Evolutionary conservation across 2,797 vertebrate genomes (phyloP), one percentile per base, ranked within the genome.

Genomic region (Smutsia temminckii): DNA sequence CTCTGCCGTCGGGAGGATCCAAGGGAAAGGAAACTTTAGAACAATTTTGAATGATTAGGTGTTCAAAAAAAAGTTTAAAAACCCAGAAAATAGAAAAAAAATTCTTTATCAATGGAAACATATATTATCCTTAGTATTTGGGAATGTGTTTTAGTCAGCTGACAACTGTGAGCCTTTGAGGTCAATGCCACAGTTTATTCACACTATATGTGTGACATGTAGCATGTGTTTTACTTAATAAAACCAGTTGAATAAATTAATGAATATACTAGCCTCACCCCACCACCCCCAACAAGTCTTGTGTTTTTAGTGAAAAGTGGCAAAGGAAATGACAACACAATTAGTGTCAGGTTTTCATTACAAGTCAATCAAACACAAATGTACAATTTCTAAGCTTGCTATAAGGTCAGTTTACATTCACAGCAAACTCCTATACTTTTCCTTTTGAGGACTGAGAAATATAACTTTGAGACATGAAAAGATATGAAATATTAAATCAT

Each of bases 231-330:
- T 2, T 18, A 42, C 9, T 23, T 37, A 34, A 78, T 69, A 74
- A 69, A 91, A 77, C 5, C 32, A 66, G 46, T n/a, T 40, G 34
- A 83, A 86, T 63, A 61, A 89, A 49, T 72, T 14, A 87, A 85
- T 74, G 46, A 55, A 32, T 18, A 42, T 7, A 80, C 11, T n/a
- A 57, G 68, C 3, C 34, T 37, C 53, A 37, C 27, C 4, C 32
- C 20, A 46, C 21, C 13, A 57, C 17, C 51, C 49, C 10, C 46
- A 46, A 46, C 10, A 53, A 64, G 63, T 71, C 51, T 81, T 75
- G 55, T 6, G 53, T 21, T 89, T 89, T 86, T 57, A 96, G 61
- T 59, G 64, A 92, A 91, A 94, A 74, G 18, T 72, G 49, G 16
- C 20, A 84, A 75, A 66, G 23, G 18, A 37, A 72, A 83, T 34